Evolutionary conservation across 2,888 invertebrate species (phyloP).

Genomic region (Parnassius orleans): DNA sequence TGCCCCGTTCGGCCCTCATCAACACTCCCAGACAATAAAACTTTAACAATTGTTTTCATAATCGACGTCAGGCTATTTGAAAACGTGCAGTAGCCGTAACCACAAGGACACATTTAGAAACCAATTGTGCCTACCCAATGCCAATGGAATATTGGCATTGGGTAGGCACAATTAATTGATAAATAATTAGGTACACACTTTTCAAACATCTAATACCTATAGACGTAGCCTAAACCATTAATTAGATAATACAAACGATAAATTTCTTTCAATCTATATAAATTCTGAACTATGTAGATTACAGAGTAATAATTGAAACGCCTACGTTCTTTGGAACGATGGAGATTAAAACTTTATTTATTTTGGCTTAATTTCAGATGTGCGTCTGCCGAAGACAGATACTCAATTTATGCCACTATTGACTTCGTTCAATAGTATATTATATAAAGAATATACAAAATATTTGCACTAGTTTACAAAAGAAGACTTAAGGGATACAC

Average conservation of each 20-base stretch:
- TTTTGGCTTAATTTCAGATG: constrained; percentile 67
- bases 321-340: constrained; percentile 8
- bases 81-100: constrained; percentile 51
- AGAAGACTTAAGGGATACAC: not conserved
- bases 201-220: no score
- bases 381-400: constrained; percentile 70
- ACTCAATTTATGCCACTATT: constrained; percentile 60
- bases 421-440: constrained; percentile 54
- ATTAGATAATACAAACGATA: no score
- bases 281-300: constrained; percentile 6
- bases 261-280: no score
- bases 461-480: not conserved
- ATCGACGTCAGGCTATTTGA: constrained; percentile 56
- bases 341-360: constrained; percentile 52
- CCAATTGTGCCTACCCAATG: no score
- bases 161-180: no score
- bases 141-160: no score
- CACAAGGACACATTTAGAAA: constrained; percentile 59
- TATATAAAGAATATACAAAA: constrained; percentile 46
- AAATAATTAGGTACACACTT: no score
- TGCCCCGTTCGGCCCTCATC: constrained; percentile 71
- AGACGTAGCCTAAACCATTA: no score
- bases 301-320: constrained; percentile 21
- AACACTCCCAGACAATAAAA: constrained; percentile 74
- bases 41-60: constrained; percentile 78